Evolutionary conservation across 2,113 vertebrate genomes (phyloP), one percentile per base, ranked within the genome.

Genomic region (Loxodonta africana): DNA sequence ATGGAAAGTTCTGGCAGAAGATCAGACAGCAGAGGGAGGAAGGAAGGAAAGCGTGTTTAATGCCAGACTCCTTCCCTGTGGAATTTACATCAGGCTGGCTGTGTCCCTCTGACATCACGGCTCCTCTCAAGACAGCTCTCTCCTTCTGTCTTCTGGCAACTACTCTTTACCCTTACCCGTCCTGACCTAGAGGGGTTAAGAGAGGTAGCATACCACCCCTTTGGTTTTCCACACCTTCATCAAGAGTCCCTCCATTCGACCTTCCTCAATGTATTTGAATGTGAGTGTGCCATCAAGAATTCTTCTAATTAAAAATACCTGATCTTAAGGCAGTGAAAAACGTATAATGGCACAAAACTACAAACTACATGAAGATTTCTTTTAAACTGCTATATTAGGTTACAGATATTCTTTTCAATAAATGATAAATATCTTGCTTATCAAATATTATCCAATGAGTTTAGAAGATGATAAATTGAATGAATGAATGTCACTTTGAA

Each of bases 271-370:
- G 8, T n/a, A 14, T 82, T n/a, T 57, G 46, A n/a, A 73, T 6
- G 3, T 44, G 28, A 60, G 11, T 65, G 1, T 71, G 57, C 53
- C 18, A 9, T 57, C 82, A 76, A 73, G 48, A 92, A 69, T 7
- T 7, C 44, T 53, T 90, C 30, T 37, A 53, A 88, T 41, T 74
- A 14, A 88, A 60, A 73, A 57, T 46, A 82, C 7, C 15, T 73
- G 11, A 77, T 83, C 6, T 91, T 7, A 41, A 95, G 63, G 12
- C 41, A 65, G 60, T 6, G 44, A 90, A 83, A 90, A 87, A 88
- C 23, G 7, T 65, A 71, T n/a, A 63, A 83, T 92, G 10, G 21
- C 37, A 90, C 12, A 83, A 73, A 95, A 94, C 46, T 81, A 95
- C 21, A 95, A 94, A 87, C 3, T 69, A n/a, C 37, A 88, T 63